Base-by-base conservation (phyloP, 2,888 invertebrate genomes). In the Apotomis capreana region DNA sequence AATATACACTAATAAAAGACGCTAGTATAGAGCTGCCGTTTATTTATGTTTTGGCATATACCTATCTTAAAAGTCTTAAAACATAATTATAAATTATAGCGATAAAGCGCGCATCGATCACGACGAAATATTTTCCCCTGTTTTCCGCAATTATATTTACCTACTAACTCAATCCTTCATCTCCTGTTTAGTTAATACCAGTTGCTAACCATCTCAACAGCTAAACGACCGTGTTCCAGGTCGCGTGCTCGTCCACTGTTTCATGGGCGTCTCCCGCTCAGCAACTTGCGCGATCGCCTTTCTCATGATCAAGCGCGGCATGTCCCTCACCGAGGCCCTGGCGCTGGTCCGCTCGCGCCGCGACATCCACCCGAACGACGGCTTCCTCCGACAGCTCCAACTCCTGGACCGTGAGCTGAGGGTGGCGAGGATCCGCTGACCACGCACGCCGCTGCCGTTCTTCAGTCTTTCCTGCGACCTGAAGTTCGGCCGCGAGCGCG, bases 241-340 rank as follows among this genome's bases (percentile, higher is more conserved):
- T 75, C 96, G 96, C 84, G 95, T 96, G 52, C 93, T 96, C 72
- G 96, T 97, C 6, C 97, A 97, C 86, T 97, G 97, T 82, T 91
- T 96, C 79, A 95, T 96, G 94, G 97, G 97, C 46, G 95, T 97
- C 80, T 97, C 97, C 3, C 95, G 97, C 8, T 97, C 97, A 55
- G 96, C 97, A 63, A 97, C 97, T 0, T 96, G 96, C 81, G 96
- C 96, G 2, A 89, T 97, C 76, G 97, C 97, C 5, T 97, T 96
- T 85, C 93, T 97, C 74, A 97, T 97, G 96, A 95, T 97, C 79
- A 95, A 95, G 81, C 95, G 95, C 73, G 95, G 95, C 74, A 96
- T 97, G 95, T 90, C 95, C 57, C 95, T 96, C 10, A 91, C 94
- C 0, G 96, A 97, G 77, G 97, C 97, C n/a, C 89, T 97, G 77